Evolutionary conservation across 2,113 vertebrate species (phyloP).

Genomic region (Thamnophis sirtalis): DNA sequence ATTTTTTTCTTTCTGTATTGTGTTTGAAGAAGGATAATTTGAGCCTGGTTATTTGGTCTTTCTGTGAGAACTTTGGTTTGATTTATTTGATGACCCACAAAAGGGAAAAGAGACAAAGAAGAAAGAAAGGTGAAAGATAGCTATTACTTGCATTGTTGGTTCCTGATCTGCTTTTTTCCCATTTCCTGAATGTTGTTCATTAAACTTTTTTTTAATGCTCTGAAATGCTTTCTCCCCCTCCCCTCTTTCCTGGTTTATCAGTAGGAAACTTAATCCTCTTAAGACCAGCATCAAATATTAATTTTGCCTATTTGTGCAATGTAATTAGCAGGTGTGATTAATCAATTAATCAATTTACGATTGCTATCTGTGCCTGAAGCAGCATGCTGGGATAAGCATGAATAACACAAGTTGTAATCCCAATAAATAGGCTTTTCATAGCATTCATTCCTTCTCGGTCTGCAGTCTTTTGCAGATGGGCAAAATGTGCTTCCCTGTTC

Average conservation of each 20-base stretch:
- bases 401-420: neutral
- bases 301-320: constrained; percentile 48
- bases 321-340: constrained; percentile 61
- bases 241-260: constrained; percentile 44
- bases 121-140: neutral
- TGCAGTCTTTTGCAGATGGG: neutral
- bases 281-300: constrained; percentile 54
- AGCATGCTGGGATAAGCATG: neutral
- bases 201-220: constrained; percentile 1
- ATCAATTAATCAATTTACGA: constrained; percentile 57
- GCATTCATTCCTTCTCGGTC: neutral
- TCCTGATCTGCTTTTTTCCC: neutral
- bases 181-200: neutral
- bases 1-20: neutral
- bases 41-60: neutral
- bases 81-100: neutral
- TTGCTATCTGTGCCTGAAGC: constrained; percentile 30
- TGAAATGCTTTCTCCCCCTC: neutral
- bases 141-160: neutral
- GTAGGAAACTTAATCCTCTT: constrained; percentile 57
- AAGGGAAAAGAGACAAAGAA: neutral
- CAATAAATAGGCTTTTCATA: neutral
- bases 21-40: neutral
- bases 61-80: neutral
- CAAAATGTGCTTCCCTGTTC: neutral